Conservation (phyloP, 1,140 invertebrate genomes). For the Tribolium castaneum region DNA sequence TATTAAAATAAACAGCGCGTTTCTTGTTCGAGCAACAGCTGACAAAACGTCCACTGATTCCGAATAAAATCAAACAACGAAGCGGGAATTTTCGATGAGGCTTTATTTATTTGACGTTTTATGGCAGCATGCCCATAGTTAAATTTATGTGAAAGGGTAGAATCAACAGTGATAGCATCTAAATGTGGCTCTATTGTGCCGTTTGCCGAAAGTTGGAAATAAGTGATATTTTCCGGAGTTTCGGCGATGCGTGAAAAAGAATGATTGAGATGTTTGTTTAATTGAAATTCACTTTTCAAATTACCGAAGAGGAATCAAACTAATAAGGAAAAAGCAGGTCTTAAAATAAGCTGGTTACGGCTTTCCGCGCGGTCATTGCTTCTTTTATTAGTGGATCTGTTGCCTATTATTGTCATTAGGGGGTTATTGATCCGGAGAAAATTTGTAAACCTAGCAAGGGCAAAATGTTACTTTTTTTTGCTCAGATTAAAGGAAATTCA, state of each 20-base stretch:
- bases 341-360: conserved; percentile 30
- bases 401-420: conserved; percentile 30
- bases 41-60: not conserved
- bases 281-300: not conserved
- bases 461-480: not conserved
- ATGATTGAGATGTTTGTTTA: not conserved
- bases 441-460: not conserved
- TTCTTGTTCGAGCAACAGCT: conserved; percentile 4
- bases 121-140: not conserved
- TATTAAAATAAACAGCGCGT: conserved; percentile 2
- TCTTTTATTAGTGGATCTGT: conserved; percentile 21
- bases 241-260: not conserved
- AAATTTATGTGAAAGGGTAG: not conserved
- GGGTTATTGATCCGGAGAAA: conserved; percentile 22
- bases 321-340: conserved; percentile 13
- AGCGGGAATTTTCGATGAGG: not conserved
- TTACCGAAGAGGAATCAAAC: not conserved
- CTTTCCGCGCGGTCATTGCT: conserved; percentile 20
- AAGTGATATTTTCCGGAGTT: not conserved
- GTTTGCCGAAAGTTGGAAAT: not conserved
- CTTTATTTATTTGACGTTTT: conserved; percentile 12
- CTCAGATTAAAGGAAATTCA: too few species aligned
- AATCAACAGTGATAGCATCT: not conserved
- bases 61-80: not conserved
- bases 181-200: not conserved